Evolutionary conservation across 2,113 vertebrate species (phyloP).

Genomic region (Mesoclemmys tuberculata): DNA sequence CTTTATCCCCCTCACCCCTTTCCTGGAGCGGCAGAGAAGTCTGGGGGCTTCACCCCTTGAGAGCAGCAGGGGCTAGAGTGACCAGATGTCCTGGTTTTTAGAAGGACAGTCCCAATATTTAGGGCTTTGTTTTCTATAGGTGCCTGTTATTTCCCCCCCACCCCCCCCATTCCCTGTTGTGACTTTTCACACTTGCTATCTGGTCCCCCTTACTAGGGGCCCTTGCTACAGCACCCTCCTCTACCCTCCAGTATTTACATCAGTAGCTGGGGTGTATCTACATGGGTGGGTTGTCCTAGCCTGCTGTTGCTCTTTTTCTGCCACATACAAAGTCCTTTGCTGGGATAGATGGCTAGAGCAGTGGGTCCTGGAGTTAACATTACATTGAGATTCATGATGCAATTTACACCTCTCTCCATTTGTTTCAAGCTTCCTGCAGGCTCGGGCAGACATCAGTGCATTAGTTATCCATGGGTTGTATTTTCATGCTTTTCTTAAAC

Average conservation of each 20-base stretch:
- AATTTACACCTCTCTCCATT: fast-evolving
- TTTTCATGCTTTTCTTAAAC: not conserved
- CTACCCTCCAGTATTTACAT: not conserved
- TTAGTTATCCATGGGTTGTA: not conserved
- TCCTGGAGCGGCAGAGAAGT: not conserved
- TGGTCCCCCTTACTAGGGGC: too few species aligned
- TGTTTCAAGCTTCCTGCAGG: not conserved
- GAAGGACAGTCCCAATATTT: too few species aligned
- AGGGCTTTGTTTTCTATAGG: too few species aligned
- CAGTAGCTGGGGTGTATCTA: not conserved
- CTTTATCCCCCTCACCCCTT: too few species aligned
- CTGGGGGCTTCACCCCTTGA: not conserved
- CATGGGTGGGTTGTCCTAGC: fast-evolving
- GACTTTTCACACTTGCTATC: too few species aligned
- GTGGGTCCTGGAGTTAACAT: not conserved
- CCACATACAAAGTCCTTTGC: fast-evolving
- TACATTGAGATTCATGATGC: not conserved
- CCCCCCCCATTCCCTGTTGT: too few species aligned
- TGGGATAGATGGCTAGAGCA: not conserved
- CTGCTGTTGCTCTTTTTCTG: not conserved
- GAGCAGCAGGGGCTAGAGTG: not conserved
- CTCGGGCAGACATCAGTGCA: fast-evolving
- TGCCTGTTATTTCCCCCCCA: too few species aligned
- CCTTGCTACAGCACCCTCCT: not conserved
- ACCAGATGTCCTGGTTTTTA: too few species aligned